Conservation (phyloP, 2,888 invertebrate genomes). For the Dysmachus trigonus region DNA sequence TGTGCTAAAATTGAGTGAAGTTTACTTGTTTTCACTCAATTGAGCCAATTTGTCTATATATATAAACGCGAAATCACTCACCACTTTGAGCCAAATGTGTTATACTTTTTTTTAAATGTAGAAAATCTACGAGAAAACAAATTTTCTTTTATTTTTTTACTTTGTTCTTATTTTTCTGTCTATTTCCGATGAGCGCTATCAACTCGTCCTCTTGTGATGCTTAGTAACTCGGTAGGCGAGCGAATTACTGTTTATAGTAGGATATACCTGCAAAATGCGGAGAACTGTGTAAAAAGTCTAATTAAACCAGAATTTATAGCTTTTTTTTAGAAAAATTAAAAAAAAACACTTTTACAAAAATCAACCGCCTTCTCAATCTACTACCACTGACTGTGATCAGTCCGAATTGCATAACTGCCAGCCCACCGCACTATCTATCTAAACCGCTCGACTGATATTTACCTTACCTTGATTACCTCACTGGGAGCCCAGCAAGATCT, state of each 20-base stretch:
- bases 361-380: not conserved
- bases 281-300: constrained; percentile 28
- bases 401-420: not conserved
- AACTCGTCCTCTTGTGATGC: constrained; percentile 31
- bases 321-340: constrained; percentile 15
- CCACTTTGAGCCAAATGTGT: constrained; percentile 64
- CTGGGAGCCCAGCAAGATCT: not conserved
- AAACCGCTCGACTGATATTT: not conserved
- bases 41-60: constrained; percentile 49
- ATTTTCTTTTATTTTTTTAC: not conserved
- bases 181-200: not conserved
- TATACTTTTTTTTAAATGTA: constrained; percentile 54
- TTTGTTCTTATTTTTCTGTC: not conserved
- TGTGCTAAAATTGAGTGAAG: constrained; percentile 25
- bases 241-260: constrained; percentile 7
- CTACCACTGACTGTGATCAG: not conserved
- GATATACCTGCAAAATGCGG: not conserved
- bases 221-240: constrained; percentile 6
- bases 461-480: not conserved
- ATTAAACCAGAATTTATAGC: constrained; percentile 24
- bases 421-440: not conserved
- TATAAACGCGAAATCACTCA: constrained; percentile 6
- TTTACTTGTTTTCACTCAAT: constrained; percentile 44
- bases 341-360: not conserved
- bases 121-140: constrained; percentile 2